Evolutionary conservation across 2,797 vertebrate species (phyloP).

Genomic region (Paramormyrops hopkinsi): DNA sequence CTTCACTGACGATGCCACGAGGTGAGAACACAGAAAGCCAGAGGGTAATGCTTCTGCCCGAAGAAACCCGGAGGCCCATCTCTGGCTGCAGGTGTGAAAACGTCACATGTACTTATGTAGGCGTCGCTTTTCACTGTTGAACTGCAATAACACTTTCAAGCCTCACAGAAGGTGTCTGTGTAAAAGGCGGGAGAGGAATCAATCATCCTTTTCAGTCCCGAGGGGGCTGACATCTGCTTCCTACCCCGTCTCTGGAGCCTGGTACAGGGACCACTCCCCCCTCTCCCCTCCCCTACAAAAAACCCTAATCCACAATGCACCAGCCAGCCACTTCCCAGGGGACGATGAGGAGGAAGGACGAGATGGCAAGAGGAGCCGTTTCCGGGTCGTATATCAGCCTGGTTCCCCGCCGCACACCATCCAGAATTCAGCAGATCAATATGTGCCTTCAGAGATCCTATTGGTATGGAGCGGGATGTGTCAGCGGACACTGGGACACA

Average conservation of each 20-base stretch:
- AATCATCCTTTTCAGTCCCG: background rate
- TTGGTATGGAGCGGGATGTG: background rate
- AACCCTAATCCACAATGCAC: background rate
- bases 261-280: background rate
- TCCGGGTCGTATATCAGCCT: background rate
- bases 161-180: background rate
- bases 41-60: background rate
- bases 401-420: background rate
- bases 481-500: background rate
- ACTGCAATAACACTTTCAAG: background rate
- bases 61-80: background rate
- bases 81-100: background rate
- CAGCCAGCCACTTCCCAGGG: background rate
- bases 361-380: background rate
- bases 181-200: background rate
- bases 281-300: background rate
- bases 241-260: background rate
- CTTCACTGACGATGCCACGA: background rate
- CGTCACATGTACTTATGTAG: background rate
- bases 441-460: background rate
- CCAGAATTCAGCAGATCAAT: background rate
- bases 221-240: background rate
- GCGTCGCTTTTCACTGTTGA: background rate
- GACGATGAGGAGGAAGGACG: background rate
- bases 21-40: background rate